Percentiles rank a stretch among this genome's conserved stretches.
Conservation (phyloP, 2,113 vertebrate species). For the Pangasianodon hypophthalmus region DNA sequence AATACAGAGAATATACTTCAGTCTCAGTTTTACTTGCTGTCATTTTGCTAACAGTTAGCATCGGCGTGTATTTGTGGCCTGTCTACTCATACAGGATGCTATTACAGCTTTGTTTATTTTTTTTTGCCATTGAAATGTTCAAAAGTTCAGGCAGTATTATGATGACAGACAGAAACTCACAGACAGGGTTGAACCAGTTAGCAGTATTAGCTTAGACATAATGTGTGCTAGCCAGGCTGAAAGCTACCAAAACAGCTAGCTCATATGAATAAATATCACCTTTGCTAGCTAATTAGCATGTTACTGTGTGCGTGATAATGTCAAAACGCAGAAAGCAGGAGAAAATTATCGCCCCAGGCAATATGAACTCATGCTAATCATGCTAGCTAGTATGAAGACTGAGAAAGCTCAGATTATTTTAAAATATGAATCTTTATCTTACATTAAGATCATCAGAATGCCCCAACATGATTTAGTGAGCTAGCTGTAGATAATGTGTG, state of each 20-base stretch:
- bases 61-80: not conserved
- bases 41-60: not conserved
- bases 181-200: not conserved
- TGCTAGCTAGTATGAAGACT: not conserved
- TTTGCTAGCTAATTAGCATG: not conserved
- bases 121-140: not conserved
- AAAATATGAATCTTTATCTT: not conserved
- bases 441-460: not conserved
- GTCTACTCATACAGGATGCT: not conserved
- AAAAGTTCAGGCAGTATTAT: not conserved
- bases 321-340: not conserved
- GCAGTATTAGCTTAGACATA: not conserved
- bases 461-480: not conserved
- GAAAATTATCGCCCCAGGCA: not conserved
- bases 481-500: not conserved
- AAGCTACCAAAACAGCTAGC: not conserved
- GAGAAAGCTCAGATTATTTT: not conserved
- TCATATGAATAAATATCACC: not conserved
- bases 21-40: constrained; percentile 12
- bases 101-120: not conserved
- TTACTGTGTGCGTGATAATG: not conserved
- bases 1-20: not conserved
- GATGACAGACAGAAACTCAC: not conserved
- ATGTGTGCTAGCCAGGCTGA: not conserved
- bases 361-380: not conserved